Evolutionary conservation across 2,797 vertebrate genomes (phyloP).

Genomic region (Sebastes oblongus): DNA sequence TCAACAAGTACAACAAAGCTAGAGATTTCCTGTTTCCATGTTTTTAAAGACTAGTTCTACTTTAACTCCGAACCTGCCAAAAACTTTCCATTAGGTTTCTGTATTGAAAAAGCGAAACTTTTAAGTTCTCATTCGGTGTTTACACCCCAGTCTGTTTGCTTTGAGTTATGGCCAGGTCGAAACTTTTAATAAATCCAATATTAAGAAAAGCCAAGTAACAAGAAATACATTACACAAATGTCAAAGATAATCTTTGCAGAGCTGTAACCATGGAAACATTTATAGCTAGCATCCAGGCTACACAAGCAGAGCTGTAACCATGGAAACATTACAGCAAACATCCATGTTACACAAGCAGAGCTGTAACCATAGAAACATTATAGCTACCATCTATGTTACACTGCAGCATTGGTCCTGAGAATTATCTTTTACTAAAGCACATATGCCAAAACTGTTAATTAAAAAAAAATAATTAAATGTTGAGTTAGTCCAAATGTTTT

Average conservation of each 20-base stretch:
- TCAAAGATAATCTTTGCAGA: neutral
- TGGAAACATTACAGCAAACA: neutral
- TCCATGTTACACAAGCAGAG: neutral
- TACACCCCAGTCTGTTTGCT: neutral
- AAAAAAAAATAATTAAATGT: neutral
- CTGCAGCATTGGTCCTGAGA: neutral
- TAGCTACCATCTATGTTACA: too few species aligned
- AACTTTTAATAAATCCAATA: neutral
- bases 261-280: neutral
- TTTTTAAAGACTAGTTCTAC: neutral
- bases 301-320: neutral
- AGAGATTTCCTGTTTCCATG: neutral
- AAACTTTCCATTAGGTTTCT: neutral
- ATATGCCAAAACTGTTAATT: neutral
- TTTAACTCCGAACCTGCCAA: neutral
- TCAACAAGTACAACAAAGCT: constrained; percentile 14
- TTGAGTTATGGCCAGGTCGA: neutral
- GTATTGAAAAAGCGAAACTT: neutral
- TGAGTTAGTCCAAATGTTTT: neutral
- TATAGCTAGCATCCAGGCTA: neutral
- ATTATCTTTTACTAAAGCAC: neutral
- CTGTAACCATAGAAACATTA: too few species aligned
- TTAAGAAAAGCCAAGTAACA: neutral
- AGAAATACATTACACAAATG: neutral
- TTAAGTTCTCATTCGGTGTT: neutral